phyloP scores from a whole-genome alignment of 92 coral and sea anemone genomes.

The Phenganax subtilis region DNA sequence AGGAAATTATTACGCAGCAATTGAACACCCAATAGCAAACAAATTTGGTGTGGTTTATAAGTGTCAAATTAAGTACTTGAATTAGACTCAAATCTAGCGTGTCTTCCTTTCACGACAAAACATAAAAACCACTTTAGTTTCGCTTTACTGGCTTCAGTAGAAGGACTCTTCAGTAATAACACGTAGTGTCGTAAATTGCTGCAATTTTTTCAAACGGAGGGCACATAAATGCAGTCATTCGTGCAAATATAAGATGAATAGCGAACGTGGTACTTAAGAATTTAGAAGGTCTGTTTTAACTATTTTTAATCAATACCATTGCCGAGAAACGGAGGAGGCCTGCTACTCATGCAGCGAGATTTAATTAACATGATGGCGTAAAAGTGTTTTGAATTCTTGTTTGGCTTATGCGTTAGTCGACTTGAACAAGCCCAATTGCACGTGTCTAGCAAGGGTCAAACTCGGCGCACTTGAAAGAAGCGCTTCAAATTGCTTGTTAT shows the following conservation, averaged over 20 bases:
- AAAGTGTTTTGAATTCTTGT: constrained; percentile 24
- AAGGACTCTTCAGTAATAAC: background rate
- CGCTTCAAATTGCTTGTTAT: background rate
- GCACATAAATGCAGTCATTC: background rate
- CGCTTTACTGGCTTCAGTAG: background rate
- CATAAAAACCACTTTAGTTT: background rate
- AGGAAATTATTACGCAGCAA: constrained; percentile 8
- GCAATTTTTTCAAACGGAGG: background rate
- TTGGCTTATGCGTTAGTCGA: background rate
- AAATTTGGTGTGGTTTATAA: background rate
- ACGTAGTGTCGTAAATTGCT: background rate
- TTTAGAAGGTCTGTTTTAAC: constrained; percentile 43
- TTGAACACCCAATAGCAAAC: constrained; percentile 8
- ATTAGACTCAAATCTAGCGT: background rate
- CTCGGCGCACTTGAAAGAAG: constrained; percentile 18
- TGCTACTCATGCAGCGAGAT: constrained; percentile 23
- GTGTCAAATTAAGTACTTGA: constrained; percentile 2
- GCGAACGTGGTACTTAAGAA: constrained; percentile 24
- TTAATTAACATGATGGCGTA: constrained; percentile 31
- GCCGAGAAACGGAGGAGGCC: constrained; percentile 31
- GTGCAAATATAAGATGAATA: constrained; percentile 20
- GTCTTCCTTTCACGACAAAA: background rate
- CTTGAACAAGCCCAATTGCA: constrained; percentile 4
- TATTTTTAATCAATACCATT: constrained; percentile 44
- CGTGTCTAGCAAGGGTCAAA: background rate